Evolutionary conservation across 2,888 invertebrate species (phyloP).

Genomic region (Chymomyza amoena): DNA sequence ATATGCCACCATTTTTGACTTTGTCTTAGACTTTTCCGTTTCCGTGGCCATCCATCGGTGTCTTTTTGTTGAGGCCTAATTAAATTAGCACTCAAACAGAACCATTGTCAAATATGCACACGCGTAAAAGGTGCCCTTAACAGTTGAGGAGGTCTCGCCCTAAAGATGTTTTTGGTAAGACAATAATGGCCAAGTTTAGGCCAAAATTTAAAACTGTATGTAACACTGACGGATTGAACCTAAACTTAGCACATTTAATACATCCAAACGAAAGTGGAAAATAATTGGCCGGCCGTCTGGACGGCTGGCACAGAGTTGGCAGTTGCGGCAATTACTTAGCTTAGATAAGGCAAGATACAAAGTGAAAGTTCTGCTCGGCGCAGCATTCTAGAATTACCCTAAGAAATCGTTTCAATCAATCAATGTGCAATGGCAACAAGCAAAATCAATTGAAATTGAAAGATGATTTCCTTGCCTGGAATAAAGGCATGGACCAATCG

Average conservation of each 20-base stretch:
- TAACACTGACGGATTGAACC: too few species aligned
- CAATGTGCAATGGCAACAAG: conserved; percentile 66
- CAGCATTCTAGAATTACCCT: conserved; percentile 49
- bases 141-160: not conserved
- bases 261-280: conserved; percentile 52
- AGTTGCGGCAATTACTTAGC: conserved; percentile 62
- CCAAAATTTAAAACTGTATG: too few species aligned
- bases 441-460: conserved; percentile 74
- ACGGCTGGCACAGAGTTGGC: not conserved
- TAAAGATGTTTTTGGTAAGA: not conserved
- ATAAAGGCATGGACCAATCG: not conserved
- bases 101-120: conserved; percentile 22
- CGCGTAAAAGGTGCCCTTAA: not conserved
- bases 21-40: conserved; percentile 69
- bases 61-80: conserved; percentile 21
- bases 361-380: conserved; percentile 29
- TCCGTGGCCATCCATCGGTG: conserved; percentile 38
- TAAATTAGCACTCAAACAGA: conserved; percentile 58
- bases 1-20: conserved; percentile 57
- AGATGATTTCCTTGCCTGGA: conserved; percentile 55
- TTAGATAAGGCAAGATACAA: conserved; percentile 31
- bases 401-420: conserved; percentile 70
- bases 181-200: too few species aligned
- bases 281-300: conserved; percentile 42
- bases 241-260: conserved; percentile 45